Conservation (phyloP, 2,797 vertebrate genomes). For the Lepidocolaptes lacrymiger region DNA sequence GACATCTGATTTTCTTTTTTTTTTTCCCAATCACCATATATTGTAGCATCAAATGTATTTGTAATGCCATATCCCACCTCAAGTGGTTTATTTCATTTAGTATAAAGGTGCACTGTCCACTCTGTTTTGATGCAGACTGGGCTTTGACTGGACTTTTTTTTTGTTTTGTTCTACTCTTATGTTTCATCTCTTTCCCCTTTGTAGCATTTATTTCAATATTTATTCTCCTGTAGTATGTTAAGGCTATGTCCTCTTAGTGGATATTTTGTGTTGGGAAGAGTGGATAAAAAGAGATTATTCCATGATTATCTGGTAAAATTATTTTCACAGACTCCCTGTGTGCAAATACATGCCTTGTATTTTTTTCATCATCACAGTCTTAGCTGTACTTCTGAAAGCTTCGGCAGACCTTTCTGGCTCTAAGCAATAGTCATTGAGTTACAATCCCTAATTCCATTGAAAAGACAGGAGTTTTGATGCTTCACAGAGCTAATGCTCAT, state of each 20-base stretch:
- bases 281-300: neutral
- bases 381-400: neutral
- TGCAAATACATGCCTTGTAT: neutral
- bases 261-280: neutral
- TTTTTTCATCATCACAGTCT: neutral
- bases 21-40: neutral
- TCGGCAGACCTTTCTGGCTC: neutral
- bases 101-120: neutral
- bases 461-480: neutral
- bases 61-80: neutral
- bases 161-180: neutral
- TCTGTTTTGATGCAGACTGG: neutral
- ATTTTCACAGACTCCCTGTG: slow-evolving; percentile 2
- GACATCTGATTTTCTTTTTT: slow-evolving; percentile 37
- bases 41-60: neutral
- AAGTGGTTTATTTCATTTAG: slow-evolving; percentile 46
- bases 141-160: too few species aligned
- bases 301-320: neutral
- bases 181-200: slow-evolving; percentile 5
- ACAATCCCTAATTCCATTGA: neutral
- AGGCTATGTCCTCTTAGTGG: neutral
- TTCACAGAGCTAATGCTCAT: neutral
- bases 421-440: neutral
- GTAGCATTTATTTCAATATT: neutral
- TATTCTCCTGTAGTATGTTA: neutral